Evolutionary conservation across 2,888 invertebrate species (phyloP).

Genomic region (Acronicta psi): DNA sequence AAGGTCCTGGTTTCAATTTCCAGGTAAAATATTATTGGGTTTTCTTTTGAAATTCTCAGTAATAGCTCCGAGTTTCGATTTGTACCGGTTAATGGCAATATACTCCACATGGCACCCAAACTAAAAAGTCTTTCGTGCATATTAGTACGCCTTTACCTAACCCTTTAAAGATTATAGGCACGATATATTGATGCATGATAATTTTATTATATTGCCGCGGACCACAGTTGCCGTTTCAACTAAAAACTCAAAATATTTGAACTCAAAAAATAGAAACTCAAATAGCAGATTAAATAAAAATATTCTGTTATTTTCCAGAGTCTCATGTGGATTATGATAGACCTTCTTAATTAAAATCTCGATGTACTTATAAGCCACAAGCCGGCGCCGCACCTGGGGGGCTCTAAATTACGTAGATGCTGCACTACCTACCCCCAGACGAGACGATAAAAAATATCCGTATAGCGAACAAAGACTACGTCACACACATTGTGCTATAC

Average conservation of each 20-base stretch:
- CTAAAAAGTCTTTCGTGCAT: no score
- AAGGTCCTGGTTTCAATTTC: no score
- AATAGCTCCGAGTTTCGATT: no score
- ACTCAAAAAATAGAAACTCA: neutral
- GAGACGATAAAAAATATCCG: conserved; percentile 59
- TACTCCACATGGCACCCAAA: no score
- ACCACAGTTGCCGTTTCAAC: no score
- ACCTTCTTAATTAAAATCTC: conserved; percentile 83
- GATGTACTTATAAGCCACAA: conserved; percentile 79
- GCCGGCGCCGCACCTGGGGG: conserved; percentile 79
- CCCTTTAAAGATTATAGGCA: no score
- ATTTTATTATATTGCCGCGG: no score
- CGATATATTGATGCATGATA: no score
- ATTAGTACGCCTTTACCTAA: no score
- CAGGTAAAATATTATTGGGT: no score
- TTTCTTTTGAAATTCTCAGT: no score
- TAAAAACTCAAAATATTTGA: neutral
- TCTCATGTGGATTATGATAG: conserved; percentile 75
- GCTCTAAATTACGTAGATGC: conserved; percentile 72
- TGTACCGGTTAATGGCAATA: no score
- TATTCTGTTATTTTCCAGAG: conserved; percentile 45
- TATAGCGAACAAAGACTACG: conserved; percentile 39
- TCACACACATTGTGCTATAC: conserved; percentile 9
- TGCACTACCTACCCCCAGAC: conserved; percentile 51
- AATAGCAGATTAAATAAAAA: conserved; percentile 40